Conservation (phyloP, 2,888 invertebrate genomes). For the Orchesellides sinensis region DNA sequence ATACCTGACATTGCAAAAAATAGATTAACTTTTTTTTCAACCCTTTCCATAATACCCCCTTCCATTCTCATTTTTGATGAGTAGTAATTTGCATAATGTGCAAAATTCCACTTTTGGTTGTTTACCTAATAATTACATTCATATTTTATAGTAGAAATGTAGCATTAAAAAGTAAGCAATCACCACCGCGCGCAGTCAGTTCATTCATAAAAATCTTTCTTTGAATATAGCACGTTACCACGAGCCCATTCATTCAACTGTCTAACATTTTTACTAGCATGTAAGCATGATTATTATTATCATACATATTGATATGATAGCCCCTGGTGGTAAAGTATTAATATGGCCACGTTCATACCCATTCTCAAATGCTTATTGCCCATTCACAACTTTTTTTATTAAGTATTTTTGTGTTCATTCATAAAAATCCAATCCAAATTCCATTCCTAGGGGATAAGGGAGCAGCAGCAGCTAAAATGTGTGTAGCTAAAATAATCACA, state of each 20-base stretch:
- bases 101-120: conserved; percentile 37
- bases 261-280: conserved; percentile 27
- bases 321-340: neutral
- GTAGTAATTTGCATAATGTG: conserved; percentile 30
- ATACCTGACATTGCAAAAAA: conserved; percentile 20
- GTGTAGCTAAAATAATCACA: too few species aligned
- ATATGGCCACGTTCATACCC: neutral
- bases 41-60: neutral
- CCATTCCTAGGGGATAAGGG: conserved; percentile 51
- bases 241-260: conserved; percentile 49
- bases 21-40: conserved; percentile 11
- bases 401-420: conserved; percentile 44
- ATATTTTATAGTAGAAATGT: too few species aligned
- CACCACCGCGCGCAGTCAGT: too few species aligned
- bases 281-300: neutral
- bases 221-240: too few species aligned
- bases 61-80: conserved; percentile 11
- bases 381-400: conserved; percentile 19
- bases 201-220: conserved; percentile 5
- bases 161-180: too few species aligned
- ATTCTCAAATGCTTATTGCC: neutral
- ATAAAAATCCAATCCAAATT: conserved; percentile 54
- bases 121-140: conserved; percentile 37
- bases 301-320: neutral
- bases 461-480: conserved; percentile 46